Evolutionary conservation across 2,888 invertebrate genomes (phyloP).

Genomic region (Hirudinaria manillensis): DNA sequence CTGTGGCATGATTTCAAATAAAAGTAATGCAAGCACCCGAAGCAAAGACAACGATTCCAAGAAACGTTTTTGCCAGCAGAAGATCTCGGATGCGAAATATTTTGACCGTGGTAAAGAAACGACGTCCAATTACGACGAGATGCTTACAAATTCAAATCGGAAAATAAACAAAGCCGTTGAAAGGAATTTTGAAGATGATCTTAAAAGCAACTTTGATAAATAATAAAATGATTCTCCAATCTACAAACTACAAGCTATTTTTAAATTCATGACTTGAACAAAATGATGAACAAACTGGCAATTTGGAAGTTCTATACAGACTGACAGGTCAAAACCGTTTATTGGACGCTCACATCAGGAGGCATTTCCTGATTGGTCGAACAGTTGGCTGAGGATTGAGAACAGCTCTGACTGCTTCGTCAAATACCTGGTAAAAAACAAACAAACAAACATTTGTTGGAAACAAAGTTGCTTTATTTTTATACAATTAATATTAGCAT

Average conservation of each 20-base stretch:
- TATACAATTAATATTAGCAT: background rate
- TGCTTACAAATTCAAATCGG: no score
- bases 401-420: conserved; percentile 95
- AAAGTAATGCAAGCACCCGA: no score
- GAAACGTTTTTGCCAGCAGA: no score
- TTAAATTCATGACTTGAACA: background rate
- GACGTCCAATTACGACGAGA: no score
- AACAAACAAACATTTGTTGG: background rate
- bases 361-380: conserved; percentile 35
- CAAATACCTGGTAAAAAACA: conserved; percentile 72
- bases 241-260: conserved; percentile 12
- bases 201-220: no score
- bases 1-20: no score
- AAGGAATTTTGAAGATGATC: no score
- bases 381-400: conserved; percentile 79
- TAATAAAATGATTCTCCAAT: background rate
- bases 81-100: no score
- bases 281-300: conserved; percentile 7
- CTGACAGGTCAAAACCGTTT: background rate
- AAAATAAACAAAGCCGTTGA: no score
- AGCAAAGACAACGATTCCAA: no score
- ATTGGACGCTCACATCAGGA: conserved; percentile 29
- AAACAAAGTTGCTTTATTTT: background rate
- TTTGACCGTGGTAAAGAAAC: no score
- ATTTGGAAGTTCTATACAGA: background rate